A percentile compares a stretch with the other conserved stretches of the same genome.
Evolutionary conservation across 1,140 invertebrate species (phyloP).

Genomic region (Glossosoma conforme): DNA sequence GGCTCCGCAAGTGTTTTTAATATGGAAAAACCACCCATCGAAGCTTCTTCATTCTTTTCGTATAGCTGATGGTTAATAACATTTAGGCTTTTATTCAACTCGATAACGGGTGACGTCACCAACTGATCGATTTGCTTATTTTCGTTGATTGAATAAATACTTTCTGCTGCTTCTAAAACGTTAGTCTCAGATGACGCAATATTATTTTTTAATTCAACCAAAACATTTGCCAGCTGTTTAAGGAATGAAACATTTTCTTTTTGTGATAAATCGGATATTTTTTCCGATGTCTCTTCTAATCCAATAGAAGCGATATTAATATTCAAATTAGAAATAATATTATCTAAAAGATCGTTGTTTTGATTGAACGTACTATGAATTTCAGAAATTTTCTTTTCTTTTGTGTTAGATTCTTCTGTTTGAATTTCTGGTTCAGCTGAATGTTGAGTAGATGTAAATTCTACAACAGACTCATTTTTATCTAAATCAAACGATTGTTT

Average conservation of each 20-base stretch:
- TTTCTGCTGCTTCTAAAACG: conserved; percentile 22
- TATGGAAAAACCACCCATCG: conserved; percentile 40
- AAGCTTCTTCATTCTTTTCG: conserved; percentile 37
- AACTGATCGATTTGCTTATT: conserved; percentile 35
- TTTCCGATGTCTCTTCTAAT: conserved; percentile 15
- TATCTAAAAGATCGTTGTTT: neutral
- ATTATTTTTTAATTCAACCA: conserved; percentile 40
- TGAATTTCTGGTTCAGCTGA: too few relatives aligned
- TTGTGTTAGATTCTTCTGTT: neutral
- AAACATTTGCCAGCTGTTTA: conserved; percentile 34
- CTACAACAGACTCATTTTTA: too few relatives aligned
- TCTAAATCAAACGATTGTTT: too few relatives aligned
- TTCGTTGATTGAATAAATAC: conserved; percentile 41
- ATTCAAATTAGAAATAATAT: conserved; percentile 4
- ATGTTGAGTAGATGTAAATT: too few relatives aligned
- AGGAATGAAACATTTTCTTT: conserved; percentile 22
- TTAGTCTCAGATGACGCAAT: conserved; percentile 32
- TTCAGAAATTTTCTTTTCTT: neutral
- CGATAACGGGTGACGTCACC: conserved; percentile 39
- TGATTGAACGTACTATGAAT: too few relatives aligned
- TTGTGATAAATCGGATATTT: conserved; percentile 28
- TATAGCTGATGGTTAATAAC: conserved; percentile 38
- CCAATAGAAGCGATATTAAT: too few relatives aligned
- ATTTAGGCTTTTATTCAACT: conserved; percentile 39
- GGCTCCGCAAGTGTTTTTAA: conserved; percentile 48